Base-by-base conservation (phyloP, 1,140 invertebrate genomes). In the Sarcophaga peregrina region DNA sequence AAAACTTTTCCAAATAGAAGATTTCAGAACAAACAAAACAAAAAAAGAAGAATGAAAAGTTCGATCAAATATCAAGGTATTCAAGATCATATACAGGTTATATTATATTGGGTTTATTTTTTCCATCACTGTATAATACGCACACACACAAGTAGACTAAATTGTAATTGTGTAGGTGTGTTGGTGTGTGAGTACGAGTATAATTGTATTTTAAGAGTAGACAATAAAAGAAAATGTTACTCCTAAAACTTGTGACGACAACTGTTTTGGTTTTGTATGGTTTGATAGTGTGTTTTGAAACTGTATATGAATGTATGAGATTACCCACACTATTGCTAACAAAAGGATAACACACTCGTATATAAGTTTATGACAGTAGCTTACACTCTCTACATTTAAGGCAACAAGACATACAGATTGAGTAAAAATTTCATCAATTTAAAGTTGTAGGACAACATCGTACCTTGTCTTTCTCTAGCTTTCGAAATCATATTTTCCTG, bases 171-270 rank as follows among this genome's bases (percentile, higher is more conserved):
- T 58, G 54, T 58, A 5, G 52, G 13, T 11, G 52, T 13, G 10
- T 58, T n/a, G 7, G 54, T 58, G 54, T 58, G n/a, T 58, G 54
- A n/a, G 25, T 37, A 37, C 4, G 25, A 37, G 25, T 37, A 37
- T 37, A 37, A 37, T 37, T 37, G 25, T 37, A 37, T 37, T 37
- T 37, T 37, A 37, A 37, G 25, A 37, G 25, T 37, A 37, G 25
- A 37, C 25, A 37, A 37, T 37, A 37, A 37, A 37, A 37, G n/a
- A 58, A 58, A 58, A 58, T 58, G n/a, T 58, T n/a, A 15, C 54
- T 58, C n/a, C n/a, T 7, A 58, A 58, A 58, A 58, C 54, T 58
- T 58, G 54, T 58, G 54, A 58, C n/a, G 54, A 58, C 54, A 58
- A 58, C 54, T n/a, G 15, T 58, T 37, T 58, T 7, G 54, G 54